phyloP scores from a whole-genome alignment of 2,797 vertebrate species.

The Enteromius radiatus region DNA sequence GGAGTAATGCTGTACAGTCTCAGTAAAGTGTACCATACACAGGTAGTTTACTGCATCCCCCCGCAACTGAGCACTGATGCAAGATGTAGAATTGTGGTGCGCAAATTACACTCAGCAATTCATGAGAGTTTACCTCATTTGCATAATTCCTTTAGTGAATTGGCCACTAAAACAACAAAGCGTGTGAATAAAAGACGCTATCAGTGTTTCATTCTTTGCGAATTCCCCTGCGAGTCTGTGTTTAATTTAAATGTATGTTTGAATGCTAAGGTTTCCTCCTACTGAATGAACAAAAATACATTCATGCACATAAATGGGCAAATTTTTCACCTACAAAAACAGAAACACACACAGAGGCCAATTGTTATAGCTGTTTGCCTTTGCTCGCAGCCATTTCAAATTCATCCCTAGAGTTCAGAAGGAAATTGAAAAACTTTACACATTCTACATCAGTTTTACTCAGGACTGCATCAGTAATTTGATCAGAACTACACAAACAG shows the following conservation, averaged over 20 bases:
- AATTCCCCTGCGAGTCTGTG: background rate
- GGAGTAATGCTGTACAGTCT: background rate
- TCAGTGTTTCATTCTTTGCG: background rate
- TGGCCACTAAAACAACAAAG: background rate
- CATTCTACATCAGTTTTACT: background rate
- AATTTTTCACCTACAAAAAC: background rate
- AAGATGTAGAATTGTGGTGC: conserved; percentile 3
- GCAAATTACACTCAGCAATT: background rate
- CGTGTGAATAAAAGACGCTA: background rate
- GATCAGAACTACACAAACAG: conserved; percentile 31
- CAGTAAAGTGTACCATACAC: background rate
- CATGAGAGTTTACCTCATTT: conserved; percentile 9
- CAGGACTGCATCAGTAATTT: conserved; percentile 14
- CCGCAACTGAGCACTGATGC: background rate
- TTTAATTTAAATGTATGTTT: conserved; percentile 15
- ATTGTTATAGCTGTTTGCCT: background rate
- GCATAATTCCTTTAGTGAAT: conserved; percentile 3
- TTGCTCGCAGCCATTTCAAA: background rate
- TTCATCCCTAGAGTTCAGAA: conserved; percentile 1
- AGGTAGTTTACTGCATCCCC: background rate
- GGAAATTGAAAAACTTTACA: background rate
- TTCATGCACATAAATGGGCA: background rate
- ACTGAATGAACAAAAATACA: conserved; percentile 22
- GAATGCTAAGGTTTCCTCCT: background rate
- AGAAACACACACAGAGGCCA: background rate